A percentile compares a stretch with the other conserved stretches of the same genome.
These are phyloP conservation scores for Sprattus sprattus DNA, from an alignment of 2,113 vertebrate genomes.

Conservation along the genomic window DNA sequence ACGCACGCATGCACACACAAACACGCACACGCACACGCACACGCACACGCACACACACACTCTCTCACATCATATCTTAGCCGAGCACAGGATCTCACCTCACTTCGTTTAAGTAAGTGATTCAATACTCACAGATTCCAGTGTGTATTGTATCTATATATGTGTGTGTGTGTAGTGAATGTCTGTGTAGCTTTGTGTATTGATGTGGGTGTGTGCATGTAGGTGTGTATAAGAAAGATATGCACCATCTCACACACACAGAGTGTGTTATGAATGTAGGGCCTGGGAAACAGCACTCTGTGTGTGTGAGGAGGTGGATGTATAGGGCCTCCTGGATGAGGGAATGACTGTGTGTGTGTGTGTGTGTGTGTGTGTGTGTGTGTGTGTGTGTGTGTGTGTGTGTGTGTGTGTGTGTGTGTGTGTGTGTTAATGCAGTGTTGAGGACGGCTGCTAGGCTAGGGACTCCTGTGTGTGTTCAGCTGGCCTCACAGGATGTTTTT, in stretches of 20 bases:
- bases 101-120: background rate
- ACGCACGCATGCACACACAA: too few relatives aligned
- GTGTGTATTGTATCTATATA: background rate
- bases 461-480: conserved; percentile 59
- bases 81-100: background rate
- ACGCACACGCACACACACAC: background rate
- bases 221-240: background rate
- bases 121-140: background rate
- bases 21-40: background rate
- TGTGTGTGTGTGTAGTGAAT: background rate
- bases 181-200: background rate
- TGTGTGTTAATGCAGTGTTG: conserved; percentile 4
- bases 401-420: conserved; percentile 37
- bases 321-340: conserved; percentile 17
- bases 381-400: background rate
- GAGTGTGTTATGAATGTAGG: conserved; percentile 24
- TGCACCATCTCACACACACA: conserved; percentile 42
- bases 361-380: background rate
- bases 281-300: conserved; percentile 16
- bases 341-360: background rate
- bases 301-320: conserved; percentile 10
- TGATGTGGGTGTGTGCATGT: background rate
- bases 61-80: background rate
- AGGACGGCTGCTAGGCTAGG: background rate
- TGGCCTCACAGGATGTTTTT: conserved; percentile 67